phyloP scores from a whole-genome alignment of 2,113 vertebrate genomes.

The Halichoeres trimaculatus region DNA sequence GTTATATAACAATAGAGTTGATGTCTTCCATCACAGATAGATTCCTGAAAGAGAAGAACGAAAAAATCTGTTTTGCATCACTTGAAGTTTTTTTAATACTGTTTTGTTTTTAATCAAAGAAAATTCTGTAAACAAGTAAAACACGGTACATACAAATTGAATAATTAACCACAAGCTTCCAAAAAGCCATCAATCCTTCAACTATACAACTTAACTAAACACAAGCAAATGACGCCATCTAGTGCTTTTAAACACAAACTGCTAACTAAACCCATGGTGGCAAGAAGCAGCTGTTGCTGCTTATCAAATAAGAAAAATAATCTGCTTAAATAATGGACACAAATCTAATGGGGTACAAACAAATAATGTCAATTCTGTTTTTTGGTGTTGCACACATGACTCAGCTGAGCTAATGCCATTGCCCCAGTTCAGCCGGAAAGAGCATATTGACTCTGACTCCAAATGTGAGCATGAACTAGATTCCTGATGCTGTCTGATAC shows the following conservation, averaged over 20 bases:
- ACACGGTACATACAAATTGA: conserved; percentile 5
- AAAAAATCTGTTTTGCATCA: not conserved
- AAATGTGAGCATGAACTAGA: not conserved
- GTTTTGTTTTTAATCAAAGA: not conserved
- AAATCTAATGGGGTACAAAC: too few relatives aligned
- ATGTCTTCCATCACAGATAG: conserved; percentile 4
- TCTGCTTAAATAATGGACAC: too few relatives aligned
- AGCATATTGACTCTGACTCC: not conserved
- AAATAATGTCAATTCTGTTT: not conserved
- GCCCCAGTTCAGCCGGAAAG: not conserved
- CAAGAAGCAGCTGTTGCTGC: not conserved
- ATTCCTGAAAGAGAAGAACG: conserved; percentile 44
- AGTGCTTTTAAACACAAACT: conserved; percentile 53
- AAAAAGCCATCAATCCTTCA: conserved; percentile 13
- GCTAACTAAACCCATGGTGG: not conserved
- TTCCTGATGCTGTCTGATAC: not conserved
- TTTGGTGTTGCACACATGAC: not conserved
- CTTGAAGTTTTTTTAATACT: not conserved
- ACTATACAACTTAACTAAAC: not conserved
- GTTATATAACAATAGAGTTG: conserved; percentile 11
- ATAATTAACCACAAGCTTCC: conserved; percentile 3
- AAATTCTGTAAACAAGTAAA: conserved; percentile 7
- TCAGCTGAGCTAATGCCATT: not conserved
- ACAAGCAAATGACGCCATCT: conserved; percentile 77
- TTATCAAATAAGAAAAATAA: too few relatives aligned